Evolutionary conservation across 2,797 vertebrate genomes (phyloP), one percentile per base, ranked within the genome.

Genomic region (Decapterus maruadsi): DNA sequence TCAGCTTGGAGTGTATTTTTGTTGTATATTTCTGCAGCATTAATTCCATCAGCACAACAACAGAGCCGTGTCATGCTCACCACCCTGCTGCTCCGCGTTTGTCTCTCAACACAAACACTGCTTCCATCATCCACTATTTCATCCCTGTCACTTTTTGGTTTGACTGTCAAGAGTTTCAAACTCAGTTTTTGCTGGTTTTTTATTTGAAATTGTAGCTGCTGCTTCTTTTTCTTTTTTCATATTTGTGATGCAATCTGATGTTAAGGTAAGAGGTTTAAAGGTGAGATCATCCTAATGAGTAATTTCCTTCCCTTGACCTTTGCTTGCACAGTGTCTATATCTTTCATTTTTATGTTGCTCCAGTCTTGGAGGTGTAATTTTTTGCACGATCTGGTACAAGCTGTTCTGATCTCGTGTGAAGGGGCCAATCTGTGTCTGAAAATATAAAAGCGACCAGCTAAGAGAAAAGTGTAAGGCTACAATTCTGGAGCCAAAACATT

Each of bases 311-410:
- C 63, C 64, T 85, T 89, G 81, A 84, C 85, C 85, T 61, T 45
- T 58, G 34, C 45, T 26, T 22, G 51, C 34, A 48, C 72, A 72
- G 54, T 4, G 29, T 69, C 78, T 42, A 20, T 50, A 86, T 90
- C 75, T 79, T 80, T 84, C 73, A 80, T 69, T 86, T 90, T 89
- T 85, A 85, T 85, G 75, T 80, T 81, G 74, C 64, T 34, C 72
- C 29, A 2, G 54, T 80, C 62, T 87, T 70, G 19, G 2, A 66
- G 82, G 80, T 78, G 78, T 79, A 85, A 87, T 26, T 26, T 26
- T 82, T 87, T 58, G 70, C 67, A 0, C 4, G 38, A 71, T 80
- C 70, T 78, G 82, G 83, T 53, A 80, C 81, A 81, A 11, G 61
- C 34, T 68, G 81, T 84, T 84, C 79, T 81, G 79, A 65, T 88